Conservation (phyloP, 2,888 invertebrate genomes). For the Podabrus alpinus region DNA sequence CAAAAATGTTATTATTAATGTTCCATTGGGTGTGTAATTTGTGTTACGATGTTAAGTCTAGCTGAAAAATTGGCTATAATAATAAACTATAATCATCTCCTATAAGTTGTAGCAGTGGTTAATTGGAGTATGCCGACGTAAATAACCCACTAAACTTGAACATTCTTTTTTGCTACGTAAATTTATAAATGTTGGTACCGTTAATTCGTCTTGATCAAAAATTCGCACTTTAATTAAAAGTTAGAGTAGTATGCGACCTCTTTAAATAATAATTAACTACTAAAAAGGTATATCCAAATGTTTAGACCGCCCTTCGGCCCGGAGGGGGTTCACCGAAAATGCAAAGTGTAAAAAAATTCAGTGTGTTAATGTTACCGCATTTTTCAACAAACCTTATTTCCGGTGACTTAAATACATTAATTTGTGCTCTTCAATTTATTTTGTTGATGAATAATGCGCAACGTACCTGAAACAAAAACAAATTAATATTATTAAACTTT, state of each 20-base stretch:
- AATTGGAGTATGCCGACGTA: slow-evolving; percentile 5
- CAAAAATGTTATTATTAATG: slow-evolving; percentile 1
- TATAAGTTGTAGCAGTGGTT: neutral
- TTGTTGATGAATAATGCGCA: neutral
- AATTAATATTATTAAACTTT: neutral
- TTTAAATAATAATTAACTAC: neutral
- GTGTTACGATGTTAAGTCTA: slow-evolving; percentile 12
- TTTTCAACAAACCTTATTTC: neutral
- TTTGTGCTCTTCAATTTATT: neutral
- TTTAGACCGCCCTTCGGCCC: neutral
- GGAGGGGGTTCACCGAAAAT: neutral
- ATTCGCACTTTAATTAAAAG: neutral
- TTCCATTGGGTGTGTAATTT: slow-evolving; percentile 8
- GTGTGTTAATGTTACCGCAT: too few species aligned
- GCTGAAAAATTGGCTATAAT: slow-evolving; percentile 2
- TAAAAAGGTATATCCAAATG: neutral
- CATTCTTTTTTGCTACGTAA: neutral
- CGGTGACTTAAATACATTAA: neutral
- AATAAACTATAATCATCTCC: slow-evolving; percentile 1
- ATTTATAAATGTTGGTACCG: neutral
- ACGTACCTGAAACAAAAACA: neutral
- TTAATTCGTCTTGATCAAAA: neutral
- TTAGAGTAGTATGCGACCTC: neutral
- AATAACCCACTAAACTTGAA: slow-evolving; percentile 14
- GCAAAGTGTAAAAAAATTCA: neutral